Conservation (phyloP, 1,140 invertebrate genomes). For the Drosophila tropicalis region DNA sequence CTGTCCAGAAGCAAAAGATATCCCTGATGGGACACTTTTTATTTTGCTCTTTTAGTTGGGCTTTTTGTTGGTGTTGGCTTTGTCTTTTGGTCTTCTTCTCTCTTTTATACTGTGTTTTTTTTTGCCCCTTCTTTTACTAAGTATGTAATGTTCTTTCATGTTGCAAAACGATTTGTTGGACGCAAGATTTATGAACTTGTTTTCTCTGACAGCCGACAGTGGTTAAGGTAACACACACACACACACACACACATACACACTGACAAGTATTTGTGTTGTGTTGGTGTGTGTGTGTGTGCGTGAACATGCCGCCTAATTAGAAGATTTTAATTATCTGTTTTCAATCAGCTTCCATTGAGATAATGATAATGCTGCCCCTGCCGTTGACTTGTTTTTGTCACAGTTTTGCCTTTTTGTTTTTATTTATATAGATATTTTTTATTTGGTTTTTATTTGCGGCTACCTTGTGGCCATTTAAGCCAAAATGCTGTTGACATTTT, state of each 20-base stretch:
- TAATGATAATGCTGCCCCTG: slow-evolving; percentile 66
- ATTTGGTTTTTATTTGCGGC: slow-evolving; percentile 5
- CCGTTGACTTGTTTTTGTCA: slow-evolving; percentile 44
- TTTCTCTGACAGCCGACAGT: slow-evolving; percentile 80
- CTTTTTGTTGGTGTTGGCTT: slow-evolving; percentile 31
- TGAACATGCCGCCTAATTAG: slow-evolving; percentile 79
- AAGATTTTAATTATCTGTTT: slow-evolving; percentile 82
- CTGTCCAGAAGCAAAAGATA: slow-evolving; percentile 7
- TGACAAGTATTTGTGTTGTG: background rate
- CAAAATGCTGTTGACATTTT: slow-evolving; percentile 72
- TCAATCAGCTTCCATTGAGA: slow-evolving; percentile 78
- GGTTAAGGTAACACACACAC: slow-evolving; percentile 74
- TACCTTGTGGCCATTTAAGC: slow-evolving; percentile 48
- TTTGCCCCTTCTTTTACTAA: slow-evolving; percentile 33
- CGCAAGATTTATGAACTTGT: slow-evolving; percentile 82
- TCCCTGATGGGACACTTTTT: slow-evolving; percentile 48
- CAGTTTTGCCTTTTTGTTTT: slow-evolving; percentile 20
- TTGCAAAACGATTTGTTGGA: slow-evolving; percentile 82
- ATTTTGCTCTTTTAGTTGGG: slow-evolving; percentile 40
- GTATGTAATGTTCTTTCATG: slow-evolving; percentile 77
- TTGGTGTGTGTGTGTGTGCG: slow-evolving; percentile 63
- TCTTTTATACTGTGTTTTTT: slow-evolving; percentile 34
- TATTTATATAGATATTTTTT: background rate
- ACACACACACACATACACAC: slow-evolving; percentile 53
- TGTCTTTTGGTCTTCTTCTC: slow-evolving; percentile 21